Evolutionary conservation across 2,797 vertebrate genomes (phyloP), one percentile per base, ranked within the genome.

Genomic region (Gadopsis marmoratus): DNA sequence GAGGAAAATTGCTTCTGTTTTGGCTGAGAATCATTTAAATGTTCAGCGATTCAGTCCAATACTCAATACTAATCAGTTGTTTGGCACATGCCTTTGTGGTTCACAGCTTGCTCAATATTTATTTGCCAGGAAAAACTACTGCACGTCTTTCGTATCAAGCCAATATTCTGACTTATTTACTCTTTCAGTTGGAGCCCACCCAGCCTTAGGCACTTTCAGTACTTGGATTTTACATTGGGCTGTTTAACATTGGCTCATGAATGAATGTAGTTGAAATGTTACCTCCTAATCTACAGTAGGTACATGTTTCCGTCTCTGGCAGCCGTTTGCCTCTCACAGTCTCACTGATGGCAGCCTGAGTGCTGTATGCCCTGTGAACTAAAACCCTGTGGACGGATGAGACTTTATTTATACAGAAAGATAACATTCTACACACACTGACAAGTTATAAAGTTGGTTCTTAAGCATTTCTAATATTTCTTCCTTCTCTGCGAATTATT

Each of bases 161-260:
- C 54, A 50, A 7, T 58, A 63, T 11, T 33, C 47, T 16, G 60
- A 31, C 48, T 39, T 55, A 48, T 70, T 71, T 70, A 68, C 51
- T 79, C 79, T 41, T 60, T 77, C 66, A 81, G 66, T 60, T 61
- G 55, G 65, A 70, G 65, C 33, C 37, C 17, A 16, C 33, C 37
- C 17, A 16, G 72, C 35, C 60, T 71, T n/a, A 10, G 8, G 76
- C 19, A 4, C 7, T 64, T 23, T 65, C 7, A 48, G 17, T 14
- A 19, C 50, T 54, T 47, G 1, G n/a, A 29, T 53, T 71, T 75
- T 12, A 62, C 2, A 19, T n/a, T 17, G 7, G 2, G 13, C n/a
- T 69, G 5, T 55, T 79, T 64, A 21, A 51, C 41, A 29, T 5
- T 23, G 48, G 7, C 31, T 54, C 26, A 53, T 51, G 51, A 66